Evolutionary conservation across 2,888 invertebrate species (phyloP).

Genomic region (Sussaba pulchella): DNA sequence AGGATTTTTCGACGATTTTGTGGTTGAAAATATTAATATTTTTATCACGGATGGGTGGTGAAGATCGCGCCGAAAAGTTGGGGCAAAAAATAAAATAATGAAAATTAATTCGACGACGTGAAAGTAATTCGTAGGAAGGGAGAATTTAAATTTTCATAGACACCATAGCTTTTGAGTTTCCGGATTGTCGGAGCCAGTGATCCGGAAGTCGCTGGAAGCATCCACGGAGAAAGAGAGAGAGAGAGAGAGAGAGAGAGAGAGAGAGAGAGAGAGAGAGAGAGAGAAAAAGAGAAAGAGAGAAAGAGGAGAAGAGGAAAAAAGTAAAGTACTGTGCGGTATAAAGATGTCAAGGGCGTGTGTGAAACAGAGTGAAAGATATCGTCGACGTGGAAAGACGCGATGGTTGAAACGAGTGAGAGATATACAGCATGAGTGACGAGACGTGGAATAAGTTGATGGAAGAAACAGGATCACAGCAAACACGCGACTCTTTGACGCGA

Average conservation of each 20-base stretch:
- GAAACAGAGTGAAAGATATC: constrained; percentile 55
- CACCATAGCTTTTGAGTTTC: neutral
- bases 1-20: no score
- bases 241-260: neutral
- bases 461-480: constrained; percentile 28
- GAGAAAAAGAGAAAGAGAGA: constrained; percentile 27
- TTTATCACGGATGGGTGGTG: no score
- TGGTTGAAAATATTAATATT: no score
- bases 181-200: neutral
- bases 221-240: constrained; percentile 11
- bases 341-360: constrained; percentile 30
- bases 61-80: no score
- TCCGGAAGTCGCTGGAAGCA: neutral
- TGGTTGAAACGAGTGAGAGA: constrained; percentile 10
- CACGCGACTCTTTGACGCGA: constrained; percentile 62
- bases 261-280: constrained; percentile 9
- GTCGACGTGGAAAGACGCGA: constrained; percentile 27
- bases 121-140: neutral
- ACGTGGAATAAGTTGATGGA: constrained; percentile 12
- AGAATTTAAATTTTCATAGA: constrained; percentile 1
- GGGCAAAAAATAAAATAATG: no score
- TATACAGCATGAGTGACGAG: neutral
- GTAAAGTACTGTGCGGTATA: neutral
- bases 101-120: neutral
- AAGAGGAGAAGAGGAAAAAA: constrained; percentile 12